Evolutionary conservation across 1,140 invertebrate genomes (phyloP).

Genomic region (Dryas iulia): DNA sequence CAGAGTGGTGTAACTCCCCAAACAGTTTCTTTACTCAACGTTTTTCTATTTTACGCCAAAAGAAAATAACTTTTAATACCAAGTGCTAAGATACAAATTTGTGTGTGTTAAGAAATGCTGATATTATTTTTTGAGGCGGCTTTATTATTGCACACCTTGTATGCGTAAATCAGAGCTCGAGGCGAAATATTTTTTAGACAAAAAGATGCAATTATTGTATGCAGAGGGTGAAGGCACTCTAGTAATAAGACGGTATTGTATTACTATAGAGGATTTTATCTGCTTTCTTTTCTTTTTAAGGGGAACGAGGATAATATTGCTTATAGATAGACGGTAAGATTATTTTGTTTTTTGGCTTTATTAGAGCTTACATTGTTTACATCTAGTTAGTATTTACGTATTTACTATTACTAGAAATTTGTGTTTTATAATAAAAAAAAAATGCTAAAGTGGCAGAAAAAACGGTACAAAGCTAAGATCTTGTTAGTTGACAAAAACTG

Average conservation of each 20-base stretch:
- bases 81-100: constrained; percentile 39
- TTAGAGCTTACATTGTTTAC: neutral
- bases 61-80: constrained; percentile 41
- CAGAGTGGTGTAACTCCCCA: constrained; percentile 54
- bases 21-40: constrained; percentile 70
- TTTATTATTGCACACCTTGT: constrained; percentile 76
- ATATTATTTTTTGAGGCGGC: constrained; percentile 67
- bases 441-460: neutral
- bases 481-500: neutral
- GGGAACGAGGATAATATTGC: neutral
- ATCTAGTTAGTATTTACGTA: neutral
- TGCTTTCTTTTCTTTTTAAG: constrained; percentile 1
- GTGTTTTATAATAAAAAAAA: too few relatives aligned
- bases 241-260: constrained; percentile 28
- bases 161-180: constrained; percentile 74
- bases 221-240: constrained; percentile 45
- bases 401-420: neutral
- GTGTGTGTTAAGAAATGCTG: constrained; percentile 27
- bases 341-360: neutral
- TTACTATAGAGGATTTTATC: constrained; percentile 11
- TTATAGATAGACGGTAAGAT: neutral
- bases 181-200: constrained; percentile 65
- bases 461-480: too few relatives aligned
- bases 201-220: constrained; percentile 73
- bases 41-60: constrained; percentile 64